phyloP scores from a whole-genome alignment of 2,113 vertebrate genomes.

The Aix galericulata region DNA sequence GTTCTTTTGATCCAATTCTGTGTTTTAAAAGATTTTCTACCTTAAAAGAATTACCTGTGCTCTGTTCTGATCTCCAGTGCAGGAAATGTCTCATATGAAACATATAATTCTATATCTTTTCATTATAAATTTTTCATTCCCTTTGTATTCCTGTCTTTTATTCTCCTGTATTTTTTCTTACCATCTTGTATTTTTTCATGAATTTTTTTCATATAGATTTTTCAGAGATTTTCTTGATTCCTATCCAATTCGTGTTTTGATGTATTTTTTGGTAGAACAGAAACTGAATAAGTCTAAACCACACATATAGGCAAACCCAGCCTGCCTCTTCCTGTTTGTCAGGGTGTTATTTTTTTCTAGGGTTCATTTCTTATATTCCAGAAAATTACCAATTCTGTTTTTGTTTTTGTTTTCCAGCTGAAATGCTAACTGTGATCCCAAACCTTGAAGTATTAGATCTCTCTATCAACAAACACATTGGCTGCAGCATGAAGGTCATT shows the following conservation, averaged over 20 bases:
- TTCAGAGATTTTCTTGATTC: not conserved
- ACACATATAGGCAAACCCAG: not conserved
- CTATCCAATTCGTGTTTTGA: not conserved
- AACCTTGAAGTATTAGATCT: slow-evolving; percentile 83
- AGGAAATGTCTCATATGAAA: not conserved
- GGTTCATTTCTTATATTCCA: not conserved
- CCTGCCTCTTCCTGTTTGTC: not conserved
- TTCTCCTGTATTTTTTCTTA: not conserved
- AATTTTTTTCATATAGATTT: not conserved
- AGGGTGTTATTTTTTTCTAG: not conserved
- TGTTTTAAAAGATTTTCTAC: slow-evolving; percentile 1
- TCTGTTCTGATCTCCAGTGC: not conserved
- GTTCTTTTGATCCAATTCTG: not conserved
- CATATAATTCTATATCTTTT: not conserved
- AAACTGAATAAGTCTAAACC: slow-evolving; percentile 1
- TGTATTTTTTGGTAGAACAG: not conserved
- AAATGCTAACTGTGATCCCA: slow-evolving; percentile 65
- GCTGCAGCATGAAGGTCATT: slow-evolving; percentile 72
- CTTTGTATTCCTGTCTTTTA: not conserved
- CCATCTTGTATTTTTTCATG: not conserved
- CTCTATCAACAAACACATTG: slow-evolving; percentile 83
- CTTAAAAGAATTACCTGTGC: not conserved
- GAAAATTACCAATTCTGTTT: not conserved
- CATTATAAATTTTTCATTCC: not conserved
- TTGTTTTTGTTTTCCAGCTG: slow-evolving; percentile 63